A percentile compares a stretch with the other conserved stretches of the same genome.
Evolutionary conservation across 2,888 invertebrate species (phyloP).

Genomic region (Muscina levida): DNA sequence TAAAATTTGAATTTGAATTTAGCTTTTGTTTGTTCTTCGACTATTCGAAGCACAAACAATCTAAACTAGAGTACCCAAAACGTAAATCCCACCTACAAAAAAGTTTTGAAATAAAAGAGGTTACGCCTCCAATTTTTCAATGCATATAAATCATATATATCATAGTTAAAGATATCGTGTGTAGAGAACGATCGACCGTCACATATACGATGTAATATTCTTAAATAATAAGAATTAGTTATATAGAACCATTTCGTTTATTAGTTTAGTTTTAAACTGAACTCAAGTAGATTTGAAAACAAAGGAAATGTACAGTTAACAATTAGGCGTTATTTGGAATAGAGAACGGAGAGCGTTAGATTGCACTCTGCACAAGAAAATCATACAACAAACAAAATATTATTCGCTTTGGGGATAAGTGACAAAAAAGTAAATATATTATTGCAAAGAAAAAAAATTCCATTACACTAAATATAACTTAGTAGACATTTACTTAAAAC

Average conservation of each 20-base stretch:
- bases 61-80: slow-evolving; percentile 3
- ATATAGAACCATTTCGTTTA: slow-evolving; percentile 3
- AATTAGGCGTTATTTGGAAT: slow-evolving; percentile 36
- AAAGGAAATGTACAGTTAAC: slow-evolving; percentile 25
- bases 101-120: too few species aligned
- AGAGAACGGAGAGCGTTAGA: slow-evolving; percentile 1
- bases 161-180: slow-evolving; percentile 32
- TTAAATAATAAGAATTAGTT: slow-evolving; percentile 41
- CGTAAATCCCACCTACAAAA: slow-evolving; percentile 21
- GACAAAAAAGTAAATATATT: too few species aligned
- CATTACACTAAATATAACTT: too few species aligned
- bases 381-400: too few species aligned
- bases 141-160: slow-evolving; percentile 10
- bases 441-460: too few species aligned
- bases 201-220: slow-evolving; percentile 1
- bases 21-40: neutral
- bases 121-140: too few species aligned
- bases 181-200: neutral
- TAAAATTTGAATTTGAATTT: neutral
- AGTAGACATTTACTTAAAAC: too few species aligned
- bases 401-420: neutral
- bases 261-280: slow-evolving; percentile 30
- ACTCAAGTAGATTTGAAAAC: slow-evolving; percentile 34
- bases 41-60: neutral
- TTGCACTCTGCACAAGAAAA: neutral